Conservation (phyloP, 2,797 vertebrate genomes). For the Polyboroides typus region DNA sequence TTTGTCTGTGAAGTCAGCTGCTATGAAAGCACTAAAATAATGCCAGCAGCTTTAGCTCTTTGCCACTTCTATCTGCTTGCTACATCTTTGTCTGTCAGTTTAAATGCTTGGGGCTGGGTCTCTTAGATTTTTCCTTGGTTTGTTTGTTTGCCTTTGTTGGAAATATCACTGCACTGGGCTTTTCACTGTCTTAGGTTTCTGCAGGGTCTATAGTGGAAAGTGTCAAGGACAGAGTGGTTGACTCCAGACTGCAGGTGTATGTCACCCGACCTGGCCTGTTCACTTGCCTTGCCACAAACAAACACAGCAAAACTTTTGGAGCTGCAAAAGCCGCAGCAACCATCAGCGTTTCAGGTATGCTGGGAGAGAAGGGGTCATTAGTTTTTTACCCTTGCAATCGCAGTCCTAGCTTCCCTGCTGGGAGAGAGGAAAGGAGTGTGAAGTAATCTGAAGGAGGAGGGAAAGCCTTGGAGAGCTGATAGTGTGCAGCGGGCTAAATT, state of each 20-base stretch:
- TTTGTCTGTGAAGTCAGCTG: neutral
- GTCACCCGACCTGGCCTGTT: slow-evolving; percentile 90
- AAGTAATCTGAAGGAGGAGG: neutral
- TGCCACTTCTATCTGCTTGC: neutral
- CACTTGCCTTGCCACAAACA: slow-evolving; percentile 92
- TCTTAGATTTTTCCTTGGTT: neutral
- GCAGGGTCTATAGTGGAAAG: slow-evolving; percentile 87
- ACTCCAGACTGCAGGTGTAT: slow-evolving; percentile 85
- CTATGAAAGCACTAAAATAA: neutral
- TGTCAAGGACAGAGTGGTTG: slow-evolving; percentile 84
- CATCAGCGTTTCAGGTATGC: slow-evolving; percentile 87
- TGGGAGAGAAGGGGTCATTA: neutral
- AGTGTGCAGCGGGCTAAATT: neutral
- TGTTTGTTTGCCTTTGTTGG: neutral
- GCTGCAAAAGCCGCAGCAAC: slow-evolving; percentile 90
- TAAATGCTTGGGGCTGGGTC: neutral
- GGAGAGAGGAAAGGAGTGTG: neutral
- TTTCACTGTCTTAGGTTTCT: slow-evolving; percentile 77
- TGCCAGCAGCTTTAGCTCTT: neutral
- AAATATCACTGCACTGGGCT: neutral
- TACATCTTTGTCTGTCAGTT: neutral
- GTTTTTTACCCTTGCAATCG: neutral
- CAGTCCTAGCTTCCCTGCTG: neutral
- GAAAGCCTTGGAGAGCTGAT: neutral
- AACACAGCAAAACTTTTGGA: slow-evolving; percentile 88